Percentiles rank a stretch among this genome's conserved stretches.
Conservation (phyloP, 2,797 vertebrate species). For the Chaetodon trifasciatus region DNA sequence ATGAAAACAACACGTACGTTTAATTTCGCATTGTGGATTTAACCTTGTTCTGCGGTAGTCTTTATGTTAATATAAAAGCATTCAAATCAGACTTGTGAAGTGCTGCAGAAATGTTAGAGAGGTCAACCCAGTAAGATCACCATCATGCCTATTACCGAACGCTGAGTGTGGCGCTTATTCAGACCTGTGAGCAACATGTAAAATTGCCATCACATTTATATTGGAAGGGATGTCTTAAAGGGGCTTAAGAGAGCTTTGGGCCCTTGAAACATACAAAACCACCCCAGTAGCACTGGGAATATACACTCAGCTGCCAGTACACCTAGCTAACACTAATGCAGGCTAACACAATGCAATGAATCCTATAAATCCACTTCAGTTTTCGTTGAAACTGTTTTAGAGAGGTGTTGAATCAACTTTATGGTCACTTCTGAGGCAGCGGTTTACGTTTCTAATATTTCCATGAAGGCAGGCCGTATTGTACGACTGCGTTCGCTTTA, state of each 20-base stretch:
- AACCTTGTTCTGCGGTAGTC: not conserved
- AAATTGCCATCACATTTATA: not conserved
- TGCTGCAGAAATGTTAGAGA: not conserved
- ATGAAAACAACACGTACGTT: not conserved
- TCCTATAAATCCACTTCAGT: not conserved
- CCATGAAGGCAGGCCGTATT: not conserved
- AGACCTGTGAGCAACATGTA: not conserved
- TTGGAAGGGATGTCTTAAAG: not conserved
- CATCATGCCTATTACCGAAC: not conserved
- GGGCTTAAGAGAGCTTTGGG: not conserved
- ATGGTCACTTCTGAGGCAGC: not conserved
- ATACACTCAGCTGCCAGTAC: not conserved
- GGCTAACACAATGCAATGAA: not conserved
- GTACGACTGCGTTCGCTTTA: not conserved
- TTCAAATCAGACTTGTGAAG: constrained; percentile 2
- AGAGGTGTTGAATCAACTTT: not conserved
- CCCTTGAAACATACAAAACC: not conserved
- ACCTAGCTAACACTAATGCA: not conserved
- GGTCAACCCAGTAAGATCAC: not conserved
- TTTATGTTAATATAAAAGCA: not conserved
- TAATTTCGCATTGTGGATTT: constrained; percentile 4
- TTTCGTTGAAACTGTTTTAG: not conserved
- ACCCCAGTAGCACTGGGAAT: not conserved
- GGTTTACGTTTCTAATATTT: not conserved
- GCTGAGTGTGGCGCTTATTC: not conserved